phyloP scores from a whole-genome alignment of 2,888 invertebrate genomes.

The Phengaris arion region DNA sequence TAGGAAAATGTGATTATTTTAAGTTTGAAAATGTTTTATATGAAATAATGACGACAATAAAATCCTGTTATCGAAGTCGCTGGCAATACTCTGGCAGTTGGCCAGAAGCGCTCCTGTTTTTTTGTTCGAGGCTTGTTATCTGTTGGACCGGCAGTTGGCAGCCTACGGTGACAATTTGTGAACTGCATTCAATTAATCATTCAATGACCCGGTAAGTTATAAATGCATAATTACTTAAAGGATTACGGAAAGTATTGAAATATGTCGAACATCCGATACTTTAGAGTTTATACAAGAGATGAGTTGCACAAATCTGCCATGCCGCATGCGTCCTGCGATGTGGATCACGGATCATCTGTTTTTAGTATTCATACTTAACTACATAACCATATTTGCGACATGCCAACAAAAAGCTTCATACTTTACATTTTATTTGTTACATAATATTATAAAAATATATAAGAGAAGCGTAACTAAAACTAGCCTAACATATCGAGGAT shows the following conservation, averaged over 20 bases:
- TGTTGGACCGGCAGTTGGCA: conserved; percentile 23
- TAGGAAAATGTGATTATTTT: background rate
- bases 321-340: too few species aligned
- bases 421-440: background rate
- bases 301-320: too few species aligned
- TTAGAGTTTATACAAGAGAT: too few species aligned
- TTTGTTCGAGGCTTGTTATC: conserved; percentile 16
- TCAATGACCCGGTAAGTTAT: conserved; percentile 13
- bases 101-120: conserved; percentile 7
- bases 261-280: too few species aligned
- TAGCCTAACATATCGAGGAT: background rate
- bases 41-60: background rate
- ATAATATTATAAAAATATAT: background rate
- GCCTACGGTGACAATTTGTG: conserved; percentile 24
- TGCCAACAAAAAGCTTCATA: background rate
- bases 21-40: conserved; percentile 8
- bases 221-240: background rate
- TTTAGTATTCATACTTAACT: too few species aligned
- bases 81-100: conserved; percentile 1
- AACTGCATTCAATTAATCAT: conserved; percentile 18
- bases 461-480: background rate
- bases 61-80: conserved; percentile 1
- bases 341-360: too few species aligned
- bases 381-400: too few species aligned
- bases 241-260: too few species aligned